Percentiles rank a stretch among this genome's conserved stretches.
Evolutionary conservation across 1,140 invertebrate species (phyloP).

Genomic region (Camponotus floridanus): DNA sequence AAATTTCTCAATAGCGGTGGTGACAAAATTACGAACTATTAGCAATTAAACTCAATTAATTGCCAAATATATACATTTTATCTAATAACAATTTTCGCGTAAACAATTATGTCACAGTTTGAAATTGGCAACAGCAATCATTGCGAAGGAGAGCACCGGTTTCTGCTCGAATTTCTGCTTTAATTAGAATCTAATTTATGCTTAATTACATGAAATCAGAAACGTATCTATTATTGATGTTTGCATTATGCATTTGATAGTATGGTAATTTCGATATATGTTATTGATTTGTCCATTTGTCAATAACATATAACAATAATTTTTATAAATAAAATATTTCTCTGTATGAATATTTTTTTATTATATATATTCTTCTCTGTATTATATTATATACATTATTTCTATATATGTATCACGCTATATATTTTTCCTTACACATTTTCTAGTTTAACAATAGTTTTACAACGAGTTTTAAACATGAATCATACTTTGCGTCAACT

Average conservation of each 20-base stretch:
- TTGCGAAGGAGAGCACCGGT: background rate
- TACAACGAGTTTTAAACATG: background rate
- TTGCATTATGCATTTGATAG: background rate
- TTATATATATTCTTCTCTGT: background rate
- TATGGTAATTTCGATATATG: background rate
- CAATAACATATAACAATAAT: background rate
- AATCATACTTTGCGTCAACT: background rate
- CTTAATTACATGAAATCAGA: conserved; percentile 6
- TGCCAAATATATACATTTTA: background rate
- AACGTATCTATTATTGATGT: background rate
- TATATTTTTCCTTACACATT: background rate
- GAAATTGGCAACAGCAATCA: conserved; percentile 25
- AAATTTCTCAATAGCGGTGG: background rate
- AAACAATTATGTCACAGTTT: background rate
- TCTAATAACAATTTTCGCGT: conserved; percentile 26
- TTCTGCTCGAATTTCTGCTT: background rate
- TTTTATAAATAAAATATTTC: background rate
- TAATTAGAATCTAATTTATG: conserved; percentile 36
- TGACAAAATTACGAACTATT: conserved; percentile 28
- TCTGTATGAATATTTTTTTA: background rate
- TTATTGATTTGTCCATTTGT: background rate
- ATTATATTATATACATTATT: no score
- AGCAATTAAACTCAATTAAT: conserved; percentile 14
- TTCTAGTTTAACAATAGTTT: background rate
- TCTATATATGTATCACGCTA: no score